Base-by-base conservation (phyloP, 53 echinoderm and acorn worm species). In the Holothuria scabra region DNA sequence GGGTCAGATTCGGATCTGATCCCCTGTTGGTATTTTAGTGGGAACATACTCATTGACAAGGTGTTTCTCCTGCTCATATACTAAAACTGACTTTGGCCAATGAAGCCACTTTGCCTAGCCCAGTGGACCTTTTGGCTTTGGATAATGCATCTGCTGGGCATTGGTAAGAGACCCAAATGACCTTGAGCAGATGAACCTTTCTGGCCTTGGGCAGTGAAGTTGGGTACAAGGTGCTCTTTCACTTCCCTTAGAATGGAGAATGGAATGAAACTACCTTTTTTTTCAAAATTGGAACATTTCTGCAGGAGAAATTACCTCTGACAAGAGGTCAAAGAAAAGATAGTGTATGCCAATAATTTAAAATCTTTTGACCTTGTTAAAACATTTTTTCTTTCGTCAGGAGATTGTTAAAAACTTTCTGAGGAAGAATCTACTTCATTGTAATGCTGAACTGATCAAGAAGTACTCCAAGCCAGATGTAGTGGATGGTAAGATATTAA, bases 371-470 rank as follows among this genome's bases (percentile, higher is more conserved):
- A 64, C 41, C 41, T 0, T 41, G 3, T 64, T 4, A 64, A 12
- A 25, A 64, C n/a, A n/a, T 25, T 12, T 12, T 30, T 65, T 32
- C 18, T 46, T 33, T 46, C 46, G n/a, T 34, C 49, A 89, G 90
- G 56, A 48, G 26, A 67, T 65, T 18, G 85, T 76, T 35, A 70
- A 88, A 46, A 64, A 65, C 28, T 83, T 88, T 18, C 65, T 85
- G n/a, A 61, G 62, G 22, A 55, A 59, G 28, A 31, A 33, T 46
- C 26, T 91, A 21, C 74, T 90, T 35, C 68, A 76, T 48, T 82
- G 72, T 58, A 88, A 85, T 46, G 58, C 66, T 26, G 84, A 88
- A 48, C 74, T 91, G 14, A 49, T 88, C 28, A 84, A 81, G 7
- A 88, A 88, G 56, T 88, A 91, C 74, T 49, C 41, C 12, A 38